Evolutionary conservation across 2,888 invertebrate species (phyloP), one percentile per base, ranked within the genome.

Genomic region (Eubasilissa splendida): DNA sequence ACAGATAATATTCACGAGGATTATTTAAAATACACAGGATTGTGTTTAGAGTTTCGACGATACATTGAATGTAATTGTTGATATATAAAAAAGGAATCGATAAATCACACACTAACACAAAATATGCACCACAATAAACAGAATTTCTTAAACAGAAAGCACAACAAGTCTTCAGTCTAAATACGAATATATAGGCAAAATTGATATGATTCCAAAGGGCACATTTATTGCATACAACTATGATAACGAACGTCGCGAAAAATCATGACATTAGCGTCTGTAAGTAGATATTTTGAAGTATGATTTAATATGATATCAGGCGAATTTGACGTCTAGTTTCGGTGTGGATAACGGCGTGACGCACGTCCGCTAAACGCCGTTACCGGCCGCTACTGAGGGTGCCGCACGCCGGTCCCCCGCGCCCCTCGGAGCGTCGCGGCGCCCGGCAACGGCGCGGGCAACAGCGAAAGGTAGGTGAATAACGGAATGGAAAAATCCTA

Each of bases 171-270:
- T 52, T 66, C 14, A 53, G 22, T 76, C 54, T 31, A 76, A 76
- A 76, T 76, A 76, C 76, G 50, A 52, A 52, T 50, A 50, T 58
- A 59, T 50, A 76, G 65, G 60, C 75, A 66, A 76, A 65, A 65
- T 52, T 80, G 80, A 80, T 80, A 80, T 80, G 80, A 76, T 80
- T 77, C 22, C n/a, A 59, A 77, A 80, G 80, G 77, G 77, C 80
- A 80, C 77, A 77, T 77, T 77, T 80, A 65, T 80, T 78, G 58
- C 73, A 65, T 52, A 66, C 66, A 56, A 52, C 54, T 65, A 31
- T 31, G 8, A 22, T 14, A n/a, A 0, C 50, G n/a, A 54, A 73
- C 14, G n/a, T 11, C 56, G 56, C 56, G 54, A 12, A 33, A 10
- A 14, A 14, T 53, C 14, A 33, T 33, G 74, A 56, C 53, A 76